Base-by-base conservation (phyloP, 2,888 invertebrate genomes). In the Lutraria lutraria region DNA sequence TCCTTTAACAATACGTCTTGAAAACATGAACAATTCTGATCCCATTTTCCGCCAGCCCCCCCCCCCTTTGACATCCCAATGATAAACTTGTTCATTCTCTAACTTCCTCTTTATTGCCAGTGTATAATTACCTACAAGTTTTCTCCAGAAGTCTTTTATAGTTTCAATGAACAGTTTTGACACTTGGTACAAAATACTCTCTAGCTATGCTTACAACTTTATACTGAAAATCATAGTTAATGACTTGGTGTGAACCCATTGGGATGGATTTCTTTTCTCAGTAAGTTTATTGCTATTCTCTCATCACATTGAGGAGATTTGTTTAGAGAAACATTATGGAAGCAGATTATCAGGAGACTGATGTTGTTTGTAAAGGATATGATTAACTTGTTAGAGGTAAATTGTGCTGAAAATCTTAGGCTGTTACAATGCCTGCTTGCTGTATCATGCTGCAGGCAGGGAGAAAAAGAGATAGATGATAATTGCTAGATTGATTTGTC, bases 161-260 rank as follows among this genome's bases (percentile, higher is more conserved):
- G 81, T 81, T 85, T 81, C 72, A 68, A 81, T 52, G 83, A 84
- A 81, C 81, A 52, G 80, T 85, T 85, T 88, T 85, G 88, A 88
- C 88, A 88, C 85, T 85, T 88, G 85, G 60, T 88, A 85, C 85
- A 88, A 85, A n/a, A 56, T 85, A 72, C 82, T 85, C 81, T 29
- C 85, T 52, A 72, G 85, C 76, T 34, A 80, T 83, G 76, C 25
- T 83, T 79, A 87, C 83, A 86, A 79, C 89, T 89, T 89, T 83
- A 86, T 89, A 86, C 68, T 83, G 31, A 83, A 76, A 86, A 86
- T 89, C 53, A 63, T 68, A 60, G 86, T 83, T 86, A 89, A 86
- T 89, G 83, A 83, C 29, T 34, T 83, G 81, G 89, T 83, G 83
- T 83, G 86, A 81, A 88, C 79, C 21, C 80, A 79, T 52, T 29